These are phyloP conservation scores for Pelmatolapia mariae DNA, from an alignment of 2,113 vertebrate genomes.

Conservation along the genomic window DNA sequence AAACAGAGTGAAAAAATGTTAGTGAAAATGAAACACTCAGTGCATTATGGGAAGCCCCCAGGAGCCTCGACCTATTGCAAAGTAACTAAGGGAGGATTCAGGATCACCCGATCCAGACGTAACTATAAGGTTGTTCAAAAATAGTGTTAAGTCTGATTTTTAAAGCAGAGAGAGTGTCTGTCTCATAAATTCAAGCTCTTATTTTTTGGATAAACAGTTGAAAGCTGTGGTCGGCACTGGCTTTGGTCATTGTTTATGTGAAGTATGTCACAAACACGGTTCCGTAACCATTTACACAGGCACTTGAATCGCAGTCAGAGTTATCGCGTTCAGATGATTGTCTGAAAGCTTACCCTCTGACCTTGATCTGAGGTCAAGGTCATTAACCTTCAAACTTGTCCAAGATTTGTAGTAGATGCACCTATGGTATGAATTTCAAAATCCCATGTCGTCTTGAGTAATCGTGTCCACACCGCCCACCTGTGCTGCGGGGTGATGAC, in stretches of 20 bases:
- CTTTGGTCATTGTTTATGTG: background rate
- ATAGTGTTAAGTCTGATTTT: background rate
- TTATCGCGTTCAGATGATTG: fast-evolving
- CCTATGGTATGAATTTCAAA: fast-evolving
- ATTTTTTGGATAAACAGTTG: background rate
- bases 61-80: background rate
- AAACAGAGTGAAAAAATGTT: background rate
- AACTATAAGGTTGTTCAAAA: background rate
- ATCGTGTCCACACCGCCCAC: background rate
- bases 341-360: background rate
- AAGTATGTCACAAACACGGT: background rate
- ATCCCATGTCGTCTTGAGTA: background rate
- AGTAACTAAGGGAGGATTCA: background rate
- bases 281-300: background rate
- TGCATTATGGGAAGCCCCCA: background rate
- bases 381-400: background rate
- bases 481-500: background rate
- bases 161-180: background rate
- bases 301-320: background rate
- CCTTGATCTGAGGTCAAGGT: background rate
- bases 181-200: background rate
- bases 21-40: background rate
- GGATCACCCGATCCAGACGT: background rate
- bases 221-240: background rate
- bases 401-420: background rate